phyloP scores from a whole-genome alignment of 2,113 vertebrate genomes.

The Propithecus coquereli region DNA sequence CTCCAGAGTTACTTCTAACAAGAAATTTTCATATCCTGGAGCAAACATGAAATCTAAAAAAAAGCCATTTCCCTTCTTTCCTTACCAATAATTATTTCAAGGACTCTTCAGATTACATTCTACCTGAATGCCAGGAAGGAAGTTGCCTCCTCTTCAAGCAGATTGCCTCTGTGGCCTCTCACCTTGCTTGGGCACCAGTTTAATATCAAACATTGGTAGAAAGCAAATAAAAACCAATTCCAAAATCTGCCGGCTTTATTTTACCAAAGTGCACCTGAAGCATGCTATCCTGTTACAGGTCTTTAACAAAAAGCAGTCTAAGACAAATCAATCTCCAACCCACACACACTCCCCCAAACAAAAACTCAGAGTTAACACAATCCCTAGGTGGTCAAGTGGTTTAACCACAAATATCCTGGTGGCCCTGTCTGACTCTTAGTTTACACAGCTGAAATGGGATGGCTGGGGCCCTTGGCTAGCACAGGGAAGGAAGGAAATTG shows the following conservation, averaged over 20 bases:
- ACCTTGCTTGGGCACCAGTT: background rate
- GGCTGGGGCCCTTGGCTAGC: conserved; percentile 51
- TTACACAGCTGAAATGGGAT: conserved; percentile 74
- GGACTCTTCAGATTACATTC: conserved; percentile 26
- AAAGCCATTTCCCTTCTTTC: background rate
- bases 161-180: background rate
- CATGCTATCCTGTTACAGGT: conserved; percentile 49
- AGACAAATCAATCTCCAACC: conserved; percentile 50
- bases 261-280: background rate
- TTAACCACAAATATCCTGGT: conserved; percentile 80
- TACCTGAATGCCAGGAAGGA: conserved; percentile 11
- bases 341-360: conserved; percentile 71
- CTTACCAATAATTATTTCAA: background rate
- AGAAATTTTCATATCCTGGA: background rate
- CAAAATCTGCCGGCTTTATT: conserved; percentile 2
- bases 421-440: conserved; percentile 49
- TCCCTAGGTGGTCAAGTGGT: conserved; percentile 73
- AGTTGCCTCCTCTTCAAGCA: conserved; percentile 12
- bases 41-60: conserved; percentile 28
- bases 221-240: conserved; percentile 50
- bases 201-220: conserved; percentile 32
- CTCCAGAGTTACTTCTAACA: background rate
- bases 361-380: conserved; percentile 70
- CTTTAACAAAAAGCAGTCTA: background rate
- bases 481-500: conserved; percentile 15